Base-by-base conservation (phyloP, 1,140 invertebrate species). In the Globodera rostochiensis region DNA sequence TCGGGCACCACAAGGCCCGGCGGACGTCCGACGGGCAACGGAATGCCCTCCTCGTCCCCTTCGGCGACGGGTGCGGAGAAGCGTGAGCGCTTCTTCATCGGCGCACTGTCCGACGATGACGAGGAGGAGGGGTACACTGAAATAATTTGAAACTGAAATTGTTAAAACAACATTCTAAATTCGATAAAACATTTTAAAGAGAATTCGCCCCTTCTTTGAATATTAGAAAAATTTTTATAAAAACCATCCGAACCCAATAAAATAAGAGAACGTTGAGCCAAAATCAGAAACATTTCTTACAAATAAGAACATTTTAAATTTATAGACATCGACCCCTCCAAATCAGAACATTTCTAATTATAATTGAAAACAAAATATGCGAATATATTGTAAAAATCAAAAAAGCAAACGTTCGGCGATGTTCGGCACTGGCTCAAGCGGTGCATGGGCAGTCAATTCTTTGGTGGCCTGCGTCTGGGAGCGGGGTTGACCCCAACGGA, bases 401-500 rank as follows among this genome's bases (percentile, higher is more conserved):
- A 74, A 46, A 69, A 75, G 80, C 87, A 79, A 73, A 88, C 87
- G 74, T 66, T 83, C 87, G 15, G 88, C 84, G 7, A 88, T 76
- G 60, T 86, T 88, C 45, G 87, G 87, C 60, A 88, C 88, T 21
- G 86, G 86, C 69, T 86, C 85, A 3, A 89, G 70, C 4, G 74
- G 60, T 0, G 70, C 67, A 25, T 77, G 49, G 46, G 77, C 81
- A 3, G n/a, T 64, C 69, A 84, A 21, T 47, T 84, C 84, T 53
- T 79, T 77, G 19, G 64, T 67, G 69, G 75, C 47, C 4, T 49
- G 80, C 11, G 75, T 77, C 47, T 90, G 85, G 2, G 87, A 76
- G 53, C 84, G 85, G 19, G 88, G 87, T 49, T 88, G 85, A 7
- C 97, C 97, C 97, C 97, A 99, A 89, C 98, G 96, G 57, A 99